A percentile compares a stretch with the other conserved stretches of the same genome.
These are phyloP conservation scores for Sus cebifrons DNA, from an alignment of 2,797 vertebrate genomes.

Conservation along the genomic window DNA sequence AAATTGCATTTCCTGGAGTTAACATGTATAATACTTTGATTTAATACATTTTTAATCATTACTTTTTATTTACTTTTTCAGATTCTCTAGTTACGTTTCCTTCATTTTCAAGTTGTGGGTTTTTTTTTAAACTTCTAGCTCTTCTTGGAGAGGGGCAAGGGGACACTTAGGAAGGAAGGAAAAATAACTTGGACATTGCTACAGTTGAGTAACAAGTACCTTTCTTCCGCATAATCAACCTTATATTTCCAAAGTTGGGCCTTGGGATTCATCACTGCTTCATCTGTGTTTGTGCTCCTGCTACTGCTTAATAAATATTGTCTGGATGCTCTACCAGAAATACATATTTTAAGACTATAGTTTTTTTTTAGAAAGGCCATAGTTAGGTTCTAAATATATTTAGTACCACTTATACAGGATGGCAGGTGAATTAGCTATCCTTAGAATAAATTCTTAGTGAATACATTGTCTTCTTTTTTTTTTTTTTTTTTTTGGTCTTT, in stretches of 20 bases:
- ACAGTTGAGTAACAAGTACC: not conserved
- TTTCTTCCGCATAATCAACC: not conserved
- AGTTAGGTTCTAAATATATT: not conserved
- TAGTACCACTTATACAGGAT: not conserved
- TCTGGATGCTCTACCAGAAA: not conserved
- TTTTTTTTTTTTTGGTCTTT: no score
- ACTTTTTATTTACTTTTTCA: not conserved
- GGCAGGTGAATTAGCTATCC: not conserved
- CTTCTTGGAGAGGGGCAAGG: not conserved
- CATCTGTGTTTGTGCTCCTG: slow-evolving; percentile 1
- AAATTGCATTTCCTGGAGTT: slow-evolving; percentile 18
- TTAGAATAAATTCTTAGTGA: slow-evolving; percentile 37
- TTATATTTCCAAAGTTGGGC: slow-evolving; percentile 29
- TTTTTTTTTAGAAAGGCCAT: no score
- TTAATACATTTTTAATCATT: not conserved
- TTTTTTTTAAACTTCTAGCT: not conserved
- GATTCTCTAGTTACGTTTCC: not conserved
- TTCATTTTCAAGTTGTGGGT: slow-evolving; percentile 60
- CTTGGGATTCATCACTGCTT: slow-evolving; percentile 41
- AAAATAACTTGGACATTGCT: slow-evolving; percentile 13
- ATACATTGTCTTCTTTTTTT: no score
- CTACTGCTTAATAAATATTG: slow-evolving; percentile 35
- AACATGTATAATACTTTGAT: not conserved
- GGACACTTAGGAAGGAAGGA: not conserved
- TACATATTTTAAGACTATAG: slow-evolving; percentile 28